Percentiles rank a stretch among this genome's conserved stretches.
Conservation (phyloP, 2,797 vertebrate genomes). For the Sciurus carolinensis region DNA sequence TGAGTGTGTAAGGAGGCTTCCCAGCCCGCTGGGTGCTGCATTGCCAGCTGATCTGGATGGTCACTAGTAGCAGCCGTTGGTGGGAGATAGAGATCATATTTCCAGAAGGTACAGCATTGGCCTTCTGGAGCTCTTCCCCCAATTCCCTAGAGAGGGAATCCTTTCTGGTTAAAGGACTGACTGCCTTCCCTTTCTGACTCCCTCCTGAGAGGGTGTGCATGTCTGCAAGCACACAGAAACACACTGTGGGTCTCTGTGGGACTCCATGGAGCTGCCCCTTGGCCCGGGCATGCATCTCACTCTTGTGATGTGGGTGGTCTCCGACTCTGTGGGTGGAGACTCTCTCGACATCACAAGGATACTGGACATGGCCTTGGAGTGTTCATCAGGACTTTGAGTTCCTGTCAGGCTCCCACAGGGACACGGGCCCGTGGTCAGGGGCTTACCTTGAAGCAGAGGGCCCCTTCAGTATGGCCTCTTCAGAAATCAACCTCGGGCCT, state of each 20-base stretch:
- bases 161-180: background rate
- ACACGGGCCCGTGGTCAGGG: background rate
- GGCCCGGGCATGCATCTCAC: background rate
- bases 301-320: rapidly evolving
- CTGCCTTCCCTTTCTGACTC: background rate
- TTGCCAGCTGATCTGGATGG: background rate
- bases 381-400: background rate
- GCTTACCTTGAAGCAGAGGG: background rate
- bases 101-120: background rate
- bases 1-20: background rate
- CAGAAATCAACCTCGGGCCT: background rate
- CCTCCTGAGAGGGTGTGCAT: rapidly evolving
- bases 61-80: background rate
- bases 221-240: background rate
- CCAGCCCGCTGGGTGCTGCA: background rate
- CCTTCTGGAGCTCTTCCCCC: background rate
- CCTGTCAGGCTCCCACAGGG: background rate
- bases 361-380: background rate
- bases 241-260: background rate
- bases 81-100: background rate
- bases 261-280: background rate
- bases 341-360: background rate
- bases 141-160: background rate
- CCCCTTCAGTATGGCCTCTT: too few relatives aligned
- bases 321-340: background rate